Evolutionary conservation across 2,888 invertebrate genomes (phyloP), one percentile per base, ranked within the genome.

Genomic region (Dasysyrphus albostriatus): DNA sequence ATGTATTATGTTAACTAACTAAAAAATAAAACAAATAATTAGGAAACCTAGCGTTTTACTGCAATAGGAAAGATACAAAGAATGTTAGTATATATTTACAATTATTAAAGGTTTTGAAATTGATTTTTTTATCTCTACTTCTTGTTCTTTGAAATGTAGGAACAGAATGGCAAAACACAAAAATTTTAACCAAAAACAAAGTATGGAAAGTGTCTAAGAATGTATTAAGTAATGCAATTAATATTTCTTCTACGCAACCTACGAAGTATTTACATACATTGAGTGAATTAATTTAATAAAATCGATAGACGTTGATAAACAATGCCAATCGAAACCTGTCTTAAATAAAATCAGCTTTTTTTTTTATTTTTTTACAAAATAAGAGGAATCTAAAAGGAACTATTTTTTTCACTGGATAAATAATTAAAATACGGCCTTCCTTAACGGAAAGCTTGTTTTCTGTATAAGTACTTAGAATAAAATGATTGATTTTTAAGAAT

Each of bases 21-120:
- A 8, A 29, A 67, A 82, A 29, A 56, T 14, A 44, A 51, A 70
- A 72, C 24, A 51, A 74, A 58, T 51, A 2, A 63, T 51, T 9
- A 58, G 65, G 67, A 75, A 69, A 70, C 85, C 85, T 87, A 87
- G 82, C 78, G 42, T 74, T 65, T 69, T 85, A 85, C 82, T 87
- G 82, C 82, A 82, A 82, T 82, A 87, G 82, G 85, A 87, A 63
- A 87, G 77, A 82, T 81, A 87, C 70, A 74, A 47, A 87, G 72
- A 39, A 77, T 39, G 63, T 70, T 81, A 42, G 54, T 70, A 44
- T 61, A 63, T 58, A n/a, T n/a, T n/a, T n/a, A 69, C 19, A 54
- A 9, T 49, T 59, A 37, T 73, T 37, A n/a, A 34, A 73, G 56
- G 44, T 75, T 70, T 54, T 65, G 39, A 67, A 80, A 84, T 75